Evolutionary conservation across 2,113 vertebrate species (phyloP), one percentile per base, ranked within the genome.

Genomic region (Macaca mulatta): DNA sequence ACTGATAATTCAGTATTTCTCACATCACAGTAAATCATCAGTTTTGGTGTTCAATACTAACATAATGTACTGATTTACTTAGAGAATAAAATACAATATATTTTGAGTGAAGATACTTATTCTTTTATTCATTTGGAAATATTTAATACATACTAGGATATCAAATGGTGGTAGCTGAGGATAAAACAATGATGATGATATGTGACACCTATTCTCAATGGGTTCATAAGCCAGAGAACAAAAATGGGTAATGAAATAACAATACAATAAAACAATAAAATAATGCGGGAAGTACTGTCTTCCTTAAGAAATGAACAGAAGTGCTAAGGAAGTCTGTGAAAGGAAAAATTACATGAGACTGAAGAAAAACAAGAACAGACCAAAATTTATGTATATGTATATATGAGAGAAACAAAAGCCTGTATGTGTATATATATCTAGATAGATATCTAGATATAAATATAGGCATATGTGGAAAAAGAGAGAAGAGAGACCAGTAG

Each of bases 21-120:
- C 70, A 93, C 55, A 81, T 94, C 43, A 52, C 59, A 92, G 64
- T 93, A 96, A 87, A 75, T 90, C 38, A 70, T 81, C 77, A 45
- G 30, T 27, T 84, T 30, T 23, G 81, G 17, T 59, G 27, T 45
- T 94, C 22, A 83, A 89, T 30, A 23, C 72, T 87, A 92, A 90
- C 17, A 87, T 90, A 90, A 89, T 38, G 6, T n/a, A 86, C 43
- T 89, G 48, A 95, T 95, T 95, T 96, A 55, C 30, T 94, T 97
- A 27, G 57, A 70, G 50, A 96, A 75, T 95, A 48, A 86, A 6
- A n/a, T 74, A 1, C n/a, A 59, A 18, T 64, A 35, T 75, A 74
- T 79, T 72, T 79, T 89, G 40, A 12, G 14, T 82, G 12, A 74
- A 86, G 27, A 78, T 45, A 55, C 12, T 74, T 55, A 70, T 85